These are phyloP conservation scores for Clavelina lepadiformis DNA, from an alignment of 23 tunicate species.

Conservation along the genomic window DNA sequence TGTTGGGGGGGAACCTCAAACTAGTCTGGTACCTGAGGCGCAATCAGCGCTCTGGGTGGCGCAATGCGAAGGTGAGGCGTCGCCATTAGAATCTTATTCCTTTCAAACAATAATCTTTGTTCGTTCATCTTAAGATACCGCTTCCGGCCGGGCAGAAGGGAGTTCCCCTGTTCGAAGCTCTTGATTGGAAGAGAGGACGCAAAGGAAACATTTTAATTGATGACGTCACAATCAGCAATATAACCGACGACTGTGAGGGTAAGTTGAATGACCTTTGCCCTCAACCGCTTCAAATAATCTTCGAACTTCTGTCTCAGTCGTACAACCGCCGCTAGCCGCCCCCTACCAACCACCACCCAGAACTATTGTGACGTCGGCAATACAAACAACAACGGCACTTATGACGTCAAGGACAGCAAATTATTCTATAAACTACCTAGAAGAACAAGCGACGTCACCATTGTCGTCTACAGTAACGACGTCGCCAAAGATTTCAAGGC, in stretches of 20 bases:
- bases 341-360: no score
- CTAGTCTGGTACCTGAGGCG: conserved; percentile 14
- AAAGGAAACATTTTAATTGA: conserved; percentile 71
- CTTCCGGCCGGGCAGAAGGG: conserved; percentile 1
- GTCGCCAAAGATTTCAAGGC: no score
- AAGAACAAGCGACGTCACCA: no score
- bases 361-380: no score
- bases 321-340: neutral
- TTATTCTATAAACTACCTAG: no score
- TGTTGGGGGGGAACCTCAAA: neutral
- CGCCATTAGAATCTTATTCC: neutral
- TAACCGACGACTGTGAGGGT: conserved; percentile 21
- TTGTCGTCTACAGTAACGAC: no score
- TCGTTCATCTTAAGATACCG: conserved; percentile 24
- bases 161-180: conserved; percentile 40
- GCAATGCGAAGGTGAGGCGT: neutral
- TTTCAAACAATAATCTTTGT: neutral
- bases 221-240: conserved; percentile 16
- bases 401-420: no score
- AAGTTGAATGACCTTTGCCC: neutral
- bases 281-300: neutral
- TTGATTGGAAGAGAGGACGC: conserved; percentile 69
- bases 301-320: neutral
- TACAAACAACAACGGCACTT: no score
- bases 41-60: conserved; percentile 16